A percentile compares a stretch with the other conserved stretches of the same genome.
phyloP scores from a whole-genome alignment of 2,113 vertebrate genomes.

The Eurypyga helias region DNA sequence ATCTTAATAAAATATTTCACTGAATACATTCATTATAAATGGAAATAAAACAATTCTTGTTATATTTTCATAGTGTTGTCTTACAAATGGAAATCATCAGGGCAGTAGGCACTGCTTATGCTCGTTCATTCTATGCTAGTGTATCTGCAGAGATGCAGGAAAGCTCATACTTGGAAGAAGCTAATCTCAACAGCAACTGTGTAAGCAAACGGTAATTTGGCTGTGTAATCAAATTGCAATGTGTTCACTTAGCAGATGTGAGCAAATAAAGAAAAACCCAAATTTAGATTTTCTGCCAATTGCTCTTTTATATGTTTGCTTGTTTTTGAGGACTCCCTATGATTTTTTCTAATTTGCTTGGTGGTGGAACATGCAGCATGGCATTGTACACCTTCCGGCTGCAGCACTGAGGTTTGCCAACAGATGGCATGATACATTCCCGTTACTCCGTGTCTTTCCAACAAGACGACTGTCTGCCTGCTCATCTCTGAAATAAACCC shows the following conservation, averaged over 20 bases:
- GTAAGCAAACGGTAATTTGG: conserved; percentile 64
- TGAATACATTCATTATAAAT: background rate
- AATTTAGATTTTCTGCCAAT: conserved; percentile 52
- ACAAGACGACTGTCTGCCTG: background rate
- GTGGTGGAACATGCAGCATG: background rate
- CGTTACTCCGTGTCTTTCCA: background rate
- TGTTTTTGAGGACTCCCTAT: conserved; percentile 69
- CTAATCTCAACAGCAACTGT: conserved; percentile 27
- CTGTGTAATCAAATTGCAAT: conserved; percentile 75
- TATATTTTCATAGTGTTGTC: background rate
- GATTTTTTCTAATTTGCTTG: conserved; percentile 65
- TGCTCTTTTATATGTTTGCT: conserved; percentile 64
- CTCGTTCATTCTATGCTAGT: background rate
- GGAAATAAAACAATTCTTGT: background rate
- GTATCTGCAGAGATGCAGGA: conserved; percentile 30
- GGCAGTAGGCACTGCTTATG: background rate
- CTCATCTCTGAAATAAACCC: background rate
- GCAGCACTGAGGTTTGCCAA: conserved; percentile 47
- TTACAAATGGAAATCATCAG: background rate
- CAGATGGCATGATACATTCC: conserved; percentile 56
- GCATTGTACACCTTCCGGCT: conserved; percentile 18
- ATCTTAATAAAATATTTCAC: background rate
- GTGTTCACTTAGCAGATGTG: conserved; percentile 78
- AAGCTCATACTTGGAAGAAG: conserved; percentile 65
- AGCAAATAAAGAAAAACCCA: conserved; percentile 71